Conservation (phyloP, 37 sponge, comb jelly and placozoan genomes). For the Beroe forskalii region DNA sequence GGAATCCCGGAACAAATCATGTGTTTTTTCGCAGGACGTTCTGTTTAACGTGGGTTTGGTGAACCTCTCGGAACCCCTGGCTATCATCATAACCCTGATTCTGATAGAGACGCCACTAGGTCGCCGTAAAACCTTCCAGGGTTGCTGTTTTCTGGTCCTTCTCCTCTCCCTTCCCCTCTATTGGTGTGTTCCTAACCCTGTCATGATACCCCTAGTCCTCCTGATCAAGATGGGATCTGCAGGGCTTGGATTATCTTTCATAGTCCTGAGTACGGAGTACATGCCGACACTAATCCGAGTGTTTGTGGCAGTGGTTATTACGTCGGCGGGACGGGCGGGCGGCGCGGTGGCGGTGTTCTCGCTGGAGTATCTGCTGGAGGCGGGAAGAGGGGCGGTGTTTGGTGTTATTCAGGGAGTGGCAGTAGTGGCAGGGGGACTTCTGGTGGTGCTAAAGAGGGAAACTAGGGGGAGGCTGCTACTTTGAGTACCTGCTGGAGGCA, state of each 20-base stretch:
- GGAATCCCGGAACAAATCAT: neutral
- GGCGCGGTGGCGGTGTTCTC: neutral
- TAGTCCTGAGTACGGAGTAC: neutral
- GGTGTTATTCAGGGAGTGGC: neutral
- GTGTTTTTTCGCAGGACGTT: neutral
- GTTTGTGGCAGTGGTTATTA: neutral
- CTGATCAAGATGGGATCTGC: neutral
- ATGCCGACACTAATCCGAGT: neutral
- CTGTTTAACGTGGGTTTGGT: neutral
- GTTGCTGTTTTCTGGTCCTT: neutral
- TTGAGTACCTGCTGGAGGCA: no score
- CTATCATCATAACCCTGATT: neutral
- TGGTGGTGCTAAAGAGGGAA: neutral
- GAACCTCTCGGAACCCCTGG: neutral
- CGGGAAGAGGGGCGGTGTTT: neutral
- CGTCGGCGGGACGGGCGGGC: neutral
- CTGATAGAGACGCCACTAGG: neutral
- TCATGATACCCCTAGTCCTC: neutral
- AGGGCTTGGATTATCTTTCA: neutral
- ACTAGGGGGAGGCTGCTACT: no score
- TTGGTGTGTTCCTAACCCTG: neutral
- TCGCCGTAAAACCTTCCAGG: neutral
- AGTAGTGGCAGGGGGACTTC: neutral
- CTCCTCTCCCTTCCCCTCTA: neutral
- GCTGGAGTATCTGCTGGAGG: neutral